Evolutionary conservation across 2,113 vertebrate genomes (phyloP).

Genomic region (Epinephelus lanceolatus): DNA sequence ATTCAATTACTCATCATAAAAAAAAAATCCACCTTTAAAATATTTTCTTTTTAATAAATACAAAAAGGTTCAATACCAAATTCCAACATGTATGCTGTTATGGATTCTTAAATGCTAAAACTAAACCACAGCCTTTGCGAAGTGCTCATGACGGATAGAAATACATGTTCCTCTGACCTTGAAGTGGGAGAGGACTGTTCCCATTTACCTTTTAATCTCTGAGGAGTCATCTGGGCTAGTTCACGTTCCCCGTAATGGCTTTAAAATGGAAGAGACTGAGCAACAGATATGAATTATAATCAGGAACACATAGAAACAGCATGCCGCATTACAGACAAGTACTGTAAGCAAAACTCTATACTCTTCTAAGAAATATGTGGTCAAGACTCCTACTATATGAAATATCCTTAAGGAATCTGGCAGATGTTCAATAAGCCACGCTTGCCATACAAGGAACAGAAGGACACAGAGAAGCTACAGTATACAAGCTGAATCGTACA

Average conservation of each 20-base stretch:
- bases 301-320: background rate
- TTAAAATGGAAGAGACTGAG: constrained; percentile 33
- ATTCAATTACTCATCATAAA: background rate
- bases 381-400: constrained; percentile 30
- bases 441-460: constrained; percentile 37
- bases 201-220: constrained; percentile 59
- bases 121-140: background rate
- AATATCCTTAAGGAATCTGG: constrained; percentile 55
- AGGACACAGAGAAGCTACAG: constrained; percentile 28
- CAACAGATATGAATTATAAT: constrained; percentile 29
- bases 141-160: background rate
- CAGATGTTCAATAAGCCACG: constrained; percentile 34
- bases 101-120: background rate
- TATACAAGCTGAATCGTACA: constrained; percentile 46
- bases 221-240: constrained; percentile 24
- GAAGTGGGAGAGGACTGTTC: constrained; percentile 28
- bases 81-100: background rate
- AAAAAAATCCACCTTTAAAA: background rate
- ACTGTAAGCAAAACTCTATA: constrained; percentile 10
- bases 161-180: constrained; percentile 32
- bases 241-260: constrained; percentile 15
- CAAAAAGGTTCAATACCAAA: background rate
- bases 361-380: constrained; percentile 15
- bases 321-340: constrained; percentile 12
- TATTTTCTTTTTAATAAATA: background rate